phyloP scores from a whole-genome alignment of 2,113 vertebrate species.

The Neogobius melanostomus region DNA sequence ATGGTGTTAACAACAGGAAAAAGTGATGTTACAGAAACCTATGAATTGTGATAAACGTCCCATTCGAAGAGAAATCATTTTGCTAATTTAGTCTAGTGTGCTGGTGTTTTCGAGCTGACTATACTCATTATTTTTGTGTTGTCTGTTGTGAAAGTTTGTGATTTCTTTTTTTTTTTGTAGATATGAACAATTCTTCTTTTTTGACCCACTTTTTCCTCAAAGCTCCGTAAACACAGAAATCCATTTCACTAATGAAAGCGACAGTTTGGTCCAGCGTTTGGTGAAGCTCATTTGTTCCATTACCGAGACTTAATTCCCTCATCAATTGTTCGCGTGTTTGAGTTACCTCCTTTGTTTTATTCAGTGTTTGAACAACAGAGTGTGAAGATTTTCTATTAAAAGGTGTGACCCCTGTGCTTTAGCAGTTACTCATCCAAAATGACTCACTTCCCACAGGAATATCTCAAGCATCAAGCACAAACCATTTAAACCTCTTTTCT shows the following conservation, averaged over 20 bases:
- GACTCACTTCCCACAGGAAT: constrained; percentile 39
- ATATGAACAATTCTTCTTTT: not conserved
- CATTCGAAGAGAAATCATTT: too few species aligned
- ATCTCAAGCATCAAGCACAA: constrained; percentile 40
- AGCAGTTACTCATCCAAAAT: constrained; percentile 42
- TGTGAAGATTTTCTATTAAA: constrained; percentile 17
- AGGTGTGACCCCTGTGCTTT: constrained; percentile 10
- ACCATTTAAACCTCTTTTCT: constrained; percentile 30
- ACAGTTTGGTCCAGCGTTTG: constrained; percentile 1
- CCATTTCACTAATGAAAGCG: not conserved
- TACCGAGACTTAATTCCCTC: not conserved
- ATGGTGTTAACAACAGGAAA: too few species aligned
- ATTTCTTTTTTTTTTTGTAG: not conserved
- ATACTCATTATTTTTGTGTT: too few species aligned
- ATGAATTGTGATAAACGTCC: too few species aligned
- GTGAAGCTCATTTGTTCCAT: not conserved
- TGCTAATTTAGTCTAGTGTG: too few species aligned
- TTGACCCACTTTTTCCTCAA: not conserved
- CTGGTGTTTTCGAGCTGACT: too few species aligned
- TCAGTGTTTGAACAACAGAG: constrained; percentile 6
- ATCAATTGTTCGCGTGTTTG: not conserved
- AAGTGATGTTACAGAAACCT: too few species aligned
- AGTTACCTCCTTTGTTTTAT: not conserved
- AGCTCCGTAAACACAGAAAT: not conserved
- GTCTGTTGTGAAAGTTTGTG: too few species aligned